phyloP scores from a whole-genome alignment of 2,888 invertebrate genomes.

The Microctonus hyperodae region DNA sequence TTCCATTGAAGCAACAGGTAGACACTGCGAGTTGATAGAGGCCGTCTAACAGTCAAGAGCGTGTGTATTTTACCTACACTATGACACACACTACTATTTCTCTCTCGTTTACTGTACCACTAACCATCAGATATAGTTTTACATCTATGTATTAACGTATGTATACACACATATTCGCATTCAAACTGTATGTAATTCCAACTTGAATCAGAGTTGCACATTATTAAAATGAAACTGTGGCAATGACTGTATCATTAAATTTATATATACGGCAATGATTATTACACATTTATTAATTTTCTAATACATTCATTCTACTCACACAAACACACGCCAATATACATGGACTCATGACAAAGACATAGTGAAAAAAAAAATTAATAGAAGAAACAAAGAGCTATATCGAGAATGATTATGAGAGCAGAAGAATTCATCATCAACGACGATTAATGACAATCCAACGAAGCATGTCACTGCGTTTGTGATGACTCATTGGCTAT shows the following conservation, averaged over 20 bases:
- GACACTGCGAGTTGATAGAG: constrained; percentile 23
- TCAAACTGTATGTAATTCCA: background rate
- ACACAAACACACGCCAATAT: too few species aligned
- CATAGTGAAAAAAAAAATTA: background rate
- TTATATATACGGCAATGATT: background rate
- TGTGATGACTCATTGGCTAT: constrained; percentile 17
- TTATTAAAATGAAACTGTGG: background rate
- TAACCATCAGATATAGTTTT: background rate
- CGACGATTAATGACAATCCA: constrained; percentile 22
- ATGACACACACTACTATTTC: background rate
- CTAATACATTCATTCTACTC: too few species aligned
- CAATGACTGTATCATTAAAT: background rate
- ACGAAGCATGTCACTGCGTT: constrained; percentile 3
- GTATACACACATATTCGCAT: background rate
- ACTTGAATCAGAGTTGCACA: background rate
- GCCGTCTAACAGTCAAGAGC: constrained; percentile 9
- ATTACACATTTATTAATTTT: background rate
- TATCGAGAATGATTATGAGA: background rate
- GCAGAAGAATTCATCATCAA: constrained; percentile 15
- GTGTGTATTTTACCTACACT: background rate
- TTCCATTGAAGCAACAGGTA: constrained; percentile 30
- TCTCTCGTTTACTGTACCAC: background rate
- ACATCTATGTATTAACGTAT: too few species aligned
- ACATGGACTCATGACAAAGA: too few species aligned
- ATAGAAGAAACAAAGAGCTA: constrained; percentile 1